Evolutionary conservation across 2,888 invertebrate species (phyloP), one percentile per base, ranked within the genome.

Genomic region (Epinotia nisella): DNA sequence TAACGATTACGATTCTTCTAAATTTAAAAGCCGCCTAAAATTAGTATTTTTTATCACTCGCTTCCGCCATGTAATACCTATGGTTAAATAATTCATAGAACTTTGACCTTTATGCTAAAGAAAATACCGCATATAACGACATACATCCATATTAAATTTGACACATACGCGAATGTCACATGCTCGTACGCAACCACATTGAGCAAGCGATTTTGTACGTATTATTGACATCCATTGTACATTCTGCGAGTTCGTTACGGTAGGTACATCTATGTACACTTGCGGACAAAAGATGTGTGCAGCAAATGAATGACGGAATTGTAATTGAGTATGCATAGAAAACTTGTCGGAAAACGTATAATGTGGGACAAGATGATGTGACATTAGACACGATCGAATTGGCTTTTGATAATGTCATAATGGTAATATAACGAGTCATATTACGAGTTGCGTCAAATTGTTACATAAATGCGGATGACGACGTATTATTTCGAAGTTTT

Each of bases 131-230:
- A 45, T 29, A 60, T 49, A 24, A 15, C 62, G 72, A 68, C 72
- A 72, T 56, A 62, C 55, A 60, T 66, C 41, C 72, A 60, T 61
- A 60, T 49, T 19, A 61, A 45, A 73, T 73, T 73, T 73, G 68
- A 73, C 72, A 73, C 71, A 62, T 59, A 39, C 45, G 56, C 62
- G 72, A 68, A 68, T 68, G 68, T 68, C 68, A 73, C 51, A 62
- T 56, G n/a, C 19, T 17, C 13, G 13, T 39, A 60, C 62, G 72
- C 72, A 73, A 73, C 72, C 21, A 3, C 67, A 69, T 84, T 83
- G 78, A 70, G 80, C 66, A 84, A 71, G 76, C 80, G 77, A 84
- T 84, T 82, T 75, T 69, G 56, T 76, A 74, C 75, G 79, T 81
- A 78, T 75, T 77, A 74, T 76, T 58, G 65, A 56, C 76, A 64